Percentiles rank a stretch among this genome's conserved stretches.
Evolutionary conservation across 2,797 vertebrate species (phyloP).

Genomic region (Pteronotus mesoamericanus): DNA sequence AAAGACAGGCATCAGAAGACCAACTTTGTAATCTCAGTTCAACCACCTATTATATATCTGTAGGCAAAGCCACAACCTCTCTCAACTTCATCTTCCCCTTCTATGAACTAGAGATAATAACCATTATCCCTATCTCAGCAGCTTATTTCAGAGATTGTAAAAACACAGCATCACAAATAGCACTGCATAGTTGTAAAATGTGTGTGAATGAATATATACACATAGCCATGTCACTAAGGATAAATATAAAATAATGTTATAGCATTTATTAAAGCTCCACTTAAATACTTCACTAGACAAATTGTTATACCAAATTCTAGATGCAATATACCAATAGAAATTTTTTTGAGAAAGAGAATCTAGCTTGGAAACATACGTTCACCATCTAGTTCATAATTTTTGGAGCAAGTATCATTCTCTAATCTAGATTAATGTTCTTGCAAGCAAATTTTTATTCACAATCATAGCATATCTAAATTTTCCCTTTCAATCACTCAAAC

Average conservation of each 20-base stretch:
- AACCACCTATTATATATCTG: neutral
- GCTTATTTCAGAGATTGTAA: neutral
- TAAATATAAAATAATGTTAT: conserved; percentile 17
- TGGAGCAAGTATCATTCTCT: neutral
- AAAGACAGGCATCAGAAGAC: neutral
- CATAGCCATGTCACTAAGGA: neutral
- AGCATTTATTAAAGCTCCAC: neutral
- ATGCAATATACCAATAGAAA: neutral
- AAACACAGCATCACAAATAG: neutral
- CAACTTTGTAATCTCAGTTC: neutral
- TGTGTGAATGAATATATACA: neutral
- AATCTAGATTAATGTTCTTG: neutral
- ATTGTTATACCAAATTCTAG: neutral
- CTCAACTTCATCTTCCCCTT: neutral
- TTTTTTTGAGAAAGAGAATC: neutral
- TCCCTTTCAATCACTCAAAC: neutral
- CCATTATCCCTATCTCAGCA: neutral
- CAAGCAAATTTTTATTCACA: neutral
- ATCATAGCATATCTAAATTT: neutral
- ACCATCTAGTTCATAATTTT: neutral
- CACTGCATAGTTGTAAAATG: neutral
- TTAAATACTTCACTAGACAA: conserved; percentile 24
- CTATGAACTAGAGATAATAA: neutral
- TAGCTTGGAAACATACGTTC: neutral
- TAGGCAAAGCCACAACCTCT: neutral